Evolutionary conservation across 1,140 invertebrate genomes (phyloP), one percentile per base, ranked within the genome.

Genomic region (Chrysopa pallens): DNA sequence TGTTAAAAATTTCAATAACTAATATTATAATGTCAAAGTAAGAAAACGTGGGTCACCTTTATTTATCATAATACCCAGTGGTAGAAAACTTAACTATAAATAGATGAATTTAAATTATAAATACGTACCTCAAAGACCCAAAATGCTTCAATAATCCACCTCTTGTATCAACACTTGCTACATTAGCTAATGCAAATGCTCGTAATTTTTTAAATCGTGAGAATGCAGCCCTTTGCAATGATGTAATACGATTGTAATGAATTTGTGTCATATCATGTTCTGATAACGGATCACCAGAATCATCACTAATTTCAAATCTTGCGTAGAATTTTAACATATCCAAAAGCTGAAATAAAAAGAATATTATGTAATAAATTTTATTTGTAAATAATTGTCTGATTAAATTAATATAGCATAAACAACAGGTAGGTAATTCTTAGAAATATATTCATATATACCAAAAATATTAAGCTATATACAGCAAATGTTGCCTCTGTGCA

Each of bases 311-410:
- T 66, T 99, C 96, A 68, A 98, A 99, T 46, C 85, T 73, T 1
- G 87, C 79, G 63, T 98, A 99, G 55, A 97, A 96, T 59, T 92
- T 92, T 8, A 99, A 63, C 78, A 93, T 94, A 47, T 95, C 85
- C 49, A 98, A 59, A 4, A 99, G 66, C 81, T 97, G 67, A 17
- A 74, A 73, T 51, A 57, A 53, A 54, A 58, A 56, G 53, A 33
- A 15, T 5, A n/a, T n/a, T n/a, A n/a, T n/a, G n/a, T n/a, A n/a
- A n/a, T n/a, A n/a, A n/a, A n/a, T n/a, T n/a, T n/a, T n/a, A n/a
- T n/a, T n/a, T n/a, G n/a, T n/a, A n/a, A n/a, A n/a, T n/a, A n/a
- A n/a, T n/a, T n/a, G n/a, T n/a, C n/a, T n/a, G n/a, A n/a, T n/a
- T n/a, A n/a, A n/a, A n/a, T n/a, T n/a, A n/a, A n/a, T n/a, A n/a